Conservation (phyloP, 2,797 vertebrate genomes). For the Scarus forsteni region DNA sequence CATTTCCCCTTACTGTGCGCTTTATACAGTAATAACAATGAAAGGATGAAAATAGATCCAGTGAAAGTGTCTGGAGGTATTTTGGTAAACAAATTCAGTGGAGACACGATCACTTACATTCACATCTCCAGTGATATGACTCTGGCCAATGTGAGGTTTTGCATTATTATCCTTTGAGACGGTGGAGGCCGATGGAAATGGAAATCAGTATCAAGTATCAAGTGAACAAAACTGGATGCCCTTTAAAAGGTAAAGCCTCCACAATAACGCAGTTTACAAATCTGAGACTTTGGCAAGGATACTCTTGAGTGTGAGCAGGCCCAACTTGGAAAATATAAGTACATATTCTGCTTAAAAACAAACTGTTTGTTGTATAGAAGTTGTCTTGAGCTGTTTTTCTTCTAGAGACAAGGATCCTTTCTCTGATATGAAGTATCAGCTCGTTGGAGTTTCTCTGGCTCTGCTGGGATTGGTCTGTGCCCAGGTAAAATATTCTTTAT, state of each 20-base stretch:
- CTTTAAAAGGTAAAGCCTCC: conserved; percentile 35
- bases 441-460: conserved; percentile 32
- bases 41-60: background rate
- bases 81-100: conserved; percentile 6
- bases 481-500: conserved; percentile 42
- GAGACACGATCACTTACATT: background rate
- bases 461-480: conserved; percentile 32
- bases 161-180: conserved; percentile 38
- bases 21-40: too few relatives aligned
- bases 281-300: background rate
- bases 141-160: conserved; percentile 32
- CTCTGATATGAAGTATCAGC: conserved; percentile 42
- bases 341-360: background rate
- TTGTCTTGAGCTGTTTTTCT: background rate
- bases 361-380: background rate
- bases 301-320: background rate
- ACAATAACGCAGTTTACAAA: conserved; percentile 4
- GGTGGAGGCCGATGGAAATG: conserved; percentile 41
- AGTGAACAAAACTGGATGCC: conserved; percentile 7
- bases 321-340: background rate
- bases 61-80: too few relatives aligned
- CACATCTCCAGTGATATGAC: background rate
- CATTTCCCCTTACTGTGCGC: too few relatives aligned
- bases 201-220: conserved; percentile 34
- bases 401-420: conserved; percentile 13